Evolutionary conservation across 2,888 invertebrate genomes (phyloP).

Genomic region (Zygaena filipendulae): DNA sequence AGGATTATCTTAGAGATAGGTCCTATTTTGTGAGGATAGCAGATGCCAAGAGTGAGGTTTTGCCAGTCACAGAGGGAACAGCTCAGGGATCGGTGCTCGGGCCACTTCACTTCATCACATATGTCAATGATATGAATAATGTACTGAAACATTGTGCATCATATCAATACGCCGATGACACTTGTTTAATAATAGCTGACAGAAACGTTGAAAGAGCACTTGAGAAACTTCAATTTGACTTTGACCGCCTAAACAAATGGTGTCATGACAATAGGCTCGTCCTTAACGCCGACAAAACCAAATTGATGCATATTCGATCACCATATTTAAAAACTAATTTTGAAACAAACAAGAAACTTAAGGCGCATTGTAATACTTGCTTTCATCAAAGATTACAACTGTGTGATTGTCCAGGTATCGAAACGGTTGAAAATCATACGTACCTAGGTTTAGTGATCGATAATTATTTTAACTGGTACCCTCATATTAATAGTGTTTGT

Average conservation of each 20-base stretch:
- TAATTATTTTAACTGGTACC: slow-evolving; percentile 1
- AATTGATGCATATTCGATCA: slow-evolving; percentile 1
- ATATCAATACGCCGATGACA: slow-evolving; percentile 3
- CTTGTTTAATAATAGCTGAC: slow-evolving; percentile 3
- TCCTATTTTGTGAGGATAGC: slow-evolving; percentile 8
- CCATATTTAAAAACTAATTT: neutral
- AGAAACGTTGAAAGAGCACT: neutral
- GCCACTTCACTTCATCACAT: slow-evolving; percentile 4
- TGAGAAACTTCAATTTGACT: neutral
- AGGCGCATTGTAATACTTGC: no score
- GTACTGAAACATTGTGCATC: slow-evolving; percentile 1
- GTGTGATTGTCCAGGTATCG: slow-evolving; percentile 7
- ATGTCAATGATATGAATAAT: slow-evolving; percentile 4
- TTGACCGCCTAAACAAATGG: slow-evolving; percentile 4
- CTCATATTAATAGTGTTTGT: slow-evolving; percentile 2
- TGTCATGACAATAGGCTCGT: slow-evolving; percentile 4
- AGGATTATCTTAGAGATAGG: slow-evolving; percentile 10
- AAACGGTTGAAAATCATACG: slow-evolving; percentile 6
- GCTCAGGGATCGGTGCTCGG: slow-evolving; percentile 5
- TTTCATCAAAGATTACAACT: no score
- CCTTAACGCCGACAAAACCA: slow-evolving; percentile 3
- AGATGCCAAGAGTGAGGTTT: slow-evolving; percentile 2
- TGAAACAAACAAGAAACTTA: no score
- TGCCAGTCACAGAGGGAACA: slow-evolving; percentile 9
- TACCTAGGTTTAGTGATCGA: slow-evolving; percentile 4